A percentile compares a stretch with the other conserved stretches of the same genome.
These are phyloP conservation scores for Bombus huntii DNA, from an alignment of 1,140 invertebrate genomes.

Conservation along the genomic window DNA sequence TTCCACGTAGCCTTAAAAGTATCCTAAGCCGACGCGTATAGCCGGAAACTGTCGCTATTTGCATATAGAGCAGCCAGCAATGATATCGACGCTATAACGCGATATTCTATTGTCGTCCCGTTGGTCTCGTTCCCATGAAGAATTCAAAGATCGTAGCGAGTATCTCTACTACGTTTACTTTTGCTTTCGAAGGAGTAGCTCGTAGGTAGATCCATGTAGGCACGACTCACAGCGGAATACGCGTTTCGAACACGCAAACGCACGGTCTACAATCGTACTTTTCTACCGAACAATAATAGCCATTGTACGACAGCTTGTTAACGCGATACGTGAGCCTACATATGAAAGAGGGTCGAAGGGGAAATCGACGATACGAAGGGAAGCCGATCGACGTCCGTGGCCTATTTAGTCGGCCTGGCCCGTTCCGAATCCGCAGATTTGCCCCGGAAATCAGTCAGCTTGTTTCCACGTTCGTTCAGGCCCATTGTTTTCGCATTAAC, in stretches of 20 bases:
- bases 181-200: conserved; percentile 21
- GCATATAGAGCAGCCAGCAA: background rate
- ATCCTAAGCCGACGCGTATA: too few relatives aligned
- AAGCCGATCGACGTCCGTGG: conserved; percentile 42
- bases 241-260: conserved; percentile 23
- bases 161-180: conserved; percentile 31
- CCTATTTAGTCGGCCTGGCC: conserved; percentile 51
- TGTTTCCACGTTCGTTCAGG: conserved; percentile 10
- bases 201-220: conserved; percentile 47
- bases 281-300: conserved; percentile 63
- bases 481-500: conserved; percentile 23
- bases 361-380: conserved; percentile 14
- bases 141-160: conserved; percentile 35
- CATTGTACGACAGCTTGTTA: conserved; percentile 71
- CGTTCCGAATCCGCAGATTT: conserved; percentile 48
- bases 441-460: conserved; percentile 52
- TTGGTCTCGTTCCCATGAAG: conserved; percentile 27
- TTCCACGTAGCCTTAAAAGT: too few relatives aligned
- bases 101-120: conserved; percentile 39
- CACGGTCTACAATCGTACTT: conserved; percentile 34
- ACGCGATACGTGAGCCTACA: conserved; percentile 62
- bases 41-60: background rate
- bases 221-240: conserved; percentile 22
- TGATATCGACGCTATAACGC: conserved; percentile 48
- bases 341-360: conserved; percentile 44